Evolutionary conservation across 2,113 vertebrate genomes (phyloP), one percentile per base, ranked within the genome.

Genomic region (Lycocorax pyrrhopterus): DNA sequence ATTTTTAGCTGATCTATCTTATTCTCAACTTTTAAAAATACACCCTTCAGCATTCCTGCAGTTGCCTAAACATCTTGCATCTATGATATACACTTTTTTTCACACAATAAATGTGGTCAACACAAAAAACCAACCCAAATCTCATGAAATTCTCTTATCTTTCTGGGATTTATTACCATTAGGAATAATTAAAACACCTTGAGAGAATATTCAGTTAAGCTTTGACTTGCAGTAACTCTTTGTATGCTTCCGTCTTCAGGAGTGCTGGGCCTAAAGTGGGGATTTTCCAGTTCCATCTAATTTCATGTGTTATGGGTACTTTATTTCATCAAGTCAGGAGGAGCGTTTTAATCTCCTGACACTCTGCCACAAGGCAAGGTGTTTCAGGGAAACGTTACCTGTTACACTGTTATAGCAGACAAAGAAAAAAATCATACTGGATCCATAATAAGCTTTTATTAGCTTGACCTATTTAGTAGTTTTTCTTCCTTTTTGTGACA

Each of bases 381-480:
- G 20, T 82, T 87, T 79, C n/a, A 60, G 44, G 58, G 73, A 93
- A 86, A 51, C 56, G n/a, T 43, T 67, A 74, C 85, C 68, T 96
- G 59, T 59, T 89, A 71, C 10, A 6, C 5, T 75, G 30, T 55
- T 93, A 51, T 0, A 87, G 56, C 10, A 71, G 59, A 25, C 12
- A 33, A 69, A 49, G 49, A 25, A 39, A 78, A 78, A 44, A 17
- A 7, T 12, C 32, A 26, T 16, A 7, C 4, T 46, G 55, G 35
- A 60, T 66, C 49, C 19, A 26, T 95, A 86, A 73, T 53, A 78
- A 41, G 52, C 51, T 90, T 94, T 87, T 95, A 82, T 82, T 96
- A 87, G 49, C 69, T 93, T 96, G 94, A 87, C 71, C 66, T 81
- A 76, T 91, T 92, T 89, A 84, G 44, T 90, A 73, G 13, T 21